A percentile compares a stretch with the other conserved stretches of the same genome.
Evolutionary conservation across 2,113 vertebrate genomes (phyloP).

Genomic region (Chamaea fasciata): DNA sequence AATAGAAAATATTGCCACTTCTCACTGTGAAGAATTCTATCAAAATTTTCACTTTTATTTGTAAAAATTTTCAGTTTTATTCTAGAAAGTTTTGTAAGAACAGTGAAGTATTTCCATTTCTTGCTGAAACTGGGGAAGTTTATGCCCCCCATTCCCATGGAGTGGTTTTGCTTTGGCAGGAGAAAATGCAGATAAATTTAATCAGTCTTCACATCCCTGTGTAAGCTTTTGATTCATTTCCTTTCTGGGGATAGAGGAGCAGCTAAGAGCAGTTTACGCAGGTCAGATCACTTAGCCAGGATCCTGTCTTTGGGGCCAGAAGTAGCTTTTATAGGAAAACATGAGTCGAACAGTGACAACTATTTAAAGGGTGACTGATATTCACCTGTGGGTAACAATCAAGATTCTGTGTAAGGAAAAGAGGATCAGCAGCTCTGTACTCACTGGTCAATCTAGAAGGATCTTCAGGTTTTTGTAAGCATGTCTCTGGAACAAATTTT

Average conservation of each 20-base stretch:
- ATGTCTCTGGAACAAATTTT: background rate
- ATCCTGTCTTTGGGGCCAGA: background rate
- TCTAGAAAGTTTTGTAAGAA: background rate
- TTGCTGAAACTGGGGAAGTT: background rate
- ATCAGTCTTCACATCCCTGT: background rate
- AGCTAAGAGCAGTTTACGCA: background rate
- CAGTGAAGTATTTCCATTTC: background rate
- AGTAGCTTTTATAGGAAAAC: background rate
- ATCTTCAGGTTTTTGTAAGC: background rate
- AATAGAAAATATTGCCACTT: background rate
- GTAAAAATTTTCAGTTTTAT: background rate
- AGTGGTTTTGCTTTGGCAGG: background rate
- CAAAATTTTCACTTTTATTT: background rate
- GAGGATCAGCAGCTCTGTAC: background rate
- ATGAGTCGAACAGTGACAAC: background rate
- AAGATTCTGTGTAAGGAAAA: background rate
- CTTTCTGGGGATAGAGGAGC: background rate
- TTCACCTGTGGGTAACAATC: background rate
- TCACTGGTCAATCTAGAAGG: background rate
- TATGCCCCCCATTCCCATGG: background rate
- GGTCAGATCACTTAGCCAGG: background rate
- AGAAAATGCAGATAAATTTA: background rate
- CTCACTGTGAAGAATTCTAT: background rate
- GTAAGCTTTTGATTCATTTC: background rate
- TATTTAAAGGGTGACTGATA: background rate